Percentiles rank a stretch among this genome's conserved stretches.
Conservation (phyloP, 2,888 invertebrate species). For the Acheta domesticus region DNA sequence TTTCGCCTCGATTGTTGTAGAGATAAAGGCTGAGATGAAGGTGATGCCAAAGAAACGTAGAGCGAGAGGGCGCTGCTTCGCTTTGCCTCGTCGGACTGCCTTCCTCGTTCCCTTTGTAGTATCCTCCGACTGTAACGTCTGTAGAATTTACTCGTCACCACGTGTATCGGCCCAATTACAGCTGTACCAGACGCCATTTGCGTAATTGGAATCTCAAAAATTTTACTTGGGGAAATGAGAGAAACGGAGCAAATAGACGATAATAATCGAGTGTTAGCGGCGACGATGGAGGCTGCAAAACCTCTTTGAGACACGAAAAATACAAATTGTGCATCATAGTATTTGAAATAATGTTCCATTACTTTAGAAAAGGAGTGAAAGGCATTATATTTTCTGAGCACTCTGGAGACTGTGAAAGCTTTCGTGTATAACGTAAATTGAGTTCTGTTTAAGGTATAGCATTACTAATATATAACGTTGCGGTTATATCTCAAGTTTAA, state of each 20-base stretch:
- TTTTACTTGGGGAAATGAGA: neutral
- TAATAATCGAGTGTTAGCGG: neutral
- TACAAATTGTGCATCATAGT: no score
- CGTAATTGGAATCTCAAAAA: neutral
- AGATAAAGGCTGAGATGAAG: neutral
- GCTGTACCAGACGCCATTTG: neutral
- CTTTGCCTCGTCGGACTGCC: conserved; percentile 4
- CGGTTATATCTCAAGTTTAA: no score
- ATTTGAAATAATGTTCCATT: no score
- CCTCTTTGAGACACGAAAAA: no score
- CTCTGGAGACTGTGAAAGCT: no score
- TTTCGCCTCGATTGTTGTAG: neutral
- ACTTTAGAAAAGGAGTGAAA: no score
- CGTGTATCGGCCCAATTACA: neutral
- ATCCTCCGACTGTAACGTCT: neutral
- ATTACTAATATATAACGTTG: no score
- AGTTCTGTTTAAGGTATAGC: no score
- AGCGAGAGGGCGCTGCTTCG: neutral
- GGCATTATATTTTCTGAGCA: no score
- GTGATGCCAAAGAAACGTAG: neutral
- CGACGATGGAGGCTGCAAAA: neutral
- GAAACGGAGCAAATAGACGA: neutral
- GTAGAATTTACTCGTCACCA: neutral
- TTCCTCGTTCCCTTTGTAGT: neutral
- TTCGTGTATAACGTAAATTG: no score